Evolutionary conservation across 1,140 invertebrate species (phyloP).

Genomic region (Caenorhabditis tropicalis): DNA sequence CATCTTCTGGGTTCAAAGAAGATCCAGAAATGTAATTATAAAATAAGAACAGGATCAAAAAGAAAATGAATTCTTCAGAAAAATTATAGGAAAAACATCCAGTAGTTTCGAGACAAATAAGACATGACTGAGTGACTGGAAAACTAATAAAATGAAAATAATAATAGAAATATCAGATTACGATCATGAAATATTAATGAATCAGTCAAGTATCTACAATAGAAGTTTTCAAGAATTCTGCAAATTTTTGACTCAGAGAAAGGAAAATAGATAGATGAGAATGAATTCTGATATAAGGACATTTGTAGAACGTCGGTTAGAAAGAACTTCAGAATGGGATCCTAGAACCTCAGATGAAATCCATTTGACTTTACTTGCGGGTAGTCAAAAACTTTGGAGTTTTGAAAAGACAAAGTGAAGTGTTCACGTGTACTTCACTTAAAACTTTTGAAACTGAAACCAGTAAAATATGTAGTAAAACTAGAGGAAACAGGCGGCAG

Average conservation of each 20-base stretch:
- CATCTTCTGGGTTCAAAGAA: neutral
- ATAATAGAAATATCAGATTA: constrained; percentile 33
- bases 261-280: neutral
- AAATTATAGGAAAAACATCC: too few relatives aligned
- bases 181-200: constrained; percentile 22
- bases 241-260: neutral
- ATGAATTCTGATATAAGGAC: too few relatives aligned
- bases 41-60: neutral
- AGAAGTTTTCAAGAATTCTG: neutral
- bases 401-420: neutral
- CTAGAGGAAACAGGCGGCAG: neutral
- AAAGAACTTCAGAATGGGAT: too few relatives aligned
- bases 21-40: neutral
- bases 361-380: too few relatives aligned
- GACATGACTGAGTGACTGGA: neutral
- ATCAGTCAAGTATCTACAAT: neutral
- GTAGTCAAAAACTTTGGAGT: too few relatives aligned
- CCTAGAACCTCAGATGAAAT: neutral
- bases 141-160: neutral
- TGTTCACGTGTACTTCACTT: neutral
- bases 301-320: too few relatives aligned
- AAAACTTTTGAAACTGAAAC: constrained; percentile 1
- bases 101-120: too few relatives aligned
- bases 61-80: neutral
- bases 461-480: constrained; percentile 36